Percentiles rank a stretch among this genome's conserved stretches.
Conservation (phyloP, 2,888 invertebrate species). For the Zygogramma bicolorata region DNA sequence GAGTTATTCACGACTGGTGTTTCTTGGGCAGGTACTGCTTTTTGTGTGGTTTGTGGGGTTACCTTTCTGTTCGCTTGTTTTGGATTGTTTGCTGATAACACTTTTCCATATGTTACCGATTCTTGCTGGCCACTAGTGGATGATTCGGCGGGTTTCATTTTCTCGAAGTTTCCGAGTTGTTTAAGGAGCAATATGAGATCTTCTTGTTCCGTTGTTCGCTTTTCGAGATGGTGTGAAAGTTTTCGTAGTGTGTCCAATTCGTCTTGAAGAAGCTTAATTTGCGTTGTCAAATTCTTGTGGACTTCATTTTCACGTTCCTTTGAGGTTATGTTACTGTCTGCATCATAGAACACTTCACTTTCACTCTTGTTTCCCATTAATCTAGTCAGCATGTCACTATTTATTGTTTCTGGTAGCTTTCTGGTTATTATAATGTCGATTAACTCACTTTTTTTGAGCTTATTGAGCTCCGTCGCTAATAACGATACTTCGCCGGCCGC, state of each 20-base stretch:
- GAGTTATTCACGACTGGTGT: background rate
- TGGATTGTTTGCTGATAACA: background rate
- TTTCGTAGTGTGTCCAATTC: background rate
- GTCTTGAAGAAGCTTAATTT: background rate
- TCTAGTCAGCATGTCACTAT: background rate
- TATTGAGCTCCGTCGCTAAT: conserved; percentile 5
- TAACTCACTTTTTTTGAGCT: conserved; percentile 1
- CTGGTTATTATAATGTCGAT: background rate
- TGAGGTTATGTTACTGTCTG: background rate
- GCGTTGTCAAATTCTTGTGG: background rate
- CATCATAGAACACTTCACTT: background rate
- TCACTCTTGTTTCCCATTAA: background rate
- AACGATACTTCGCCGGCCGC: background rate
- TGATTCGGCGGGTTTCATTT: background rate
- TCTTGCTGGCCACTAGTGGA: background rate
- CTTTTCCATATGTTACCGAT: background rate
- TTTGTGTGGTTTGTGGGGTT: background rate
- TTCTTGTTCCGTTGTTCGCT: background rate
- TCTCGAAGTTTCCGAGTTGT: background rate
- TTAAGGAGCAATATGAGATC: background rate
- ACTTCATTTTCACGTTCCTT: background rate
- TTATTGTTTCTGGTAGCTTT: background rate
- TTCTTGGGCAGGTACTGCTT: background rate
- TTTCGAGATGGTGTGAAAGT: background rate
- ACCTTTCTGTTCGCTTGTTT: background rate